Evolutionary conservation across 2,797 vertebrate genomes (phyloP).

Genomic region (Tapera naevia): DNA sequence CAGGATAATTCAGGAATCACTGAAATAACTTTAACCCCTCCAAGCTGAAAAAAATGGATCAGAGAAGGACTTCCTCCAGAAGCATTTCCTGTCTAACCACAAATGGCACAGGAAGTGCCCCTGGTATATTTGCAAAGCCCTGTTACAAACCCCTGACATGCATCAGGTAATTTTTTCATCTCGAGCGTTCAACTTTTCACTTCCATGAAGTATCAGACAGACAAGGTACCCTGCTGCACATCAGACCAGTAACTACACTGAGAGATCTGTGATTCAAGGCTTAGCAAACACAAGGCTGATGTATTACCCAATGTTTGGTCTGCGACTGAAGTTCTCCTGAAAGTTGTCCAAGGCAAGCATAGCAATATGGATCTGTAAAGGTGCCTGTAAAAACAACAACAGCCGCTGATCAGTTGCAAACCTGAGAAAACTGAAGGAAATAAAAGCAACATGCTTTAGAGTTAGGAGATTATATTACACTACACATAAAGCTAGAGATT

Average conservation of each 20-base stretch:
- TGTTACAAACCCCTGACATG: not conserved
- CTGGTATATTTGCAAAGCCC: not conserved
- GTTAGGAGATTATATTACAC: not conserved
- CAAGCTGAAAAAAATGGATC: not conserved
- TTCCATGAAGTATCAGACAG: not conserved
- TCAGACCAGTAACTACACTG: not conserved
- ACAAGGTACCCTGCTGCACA: not conserved
- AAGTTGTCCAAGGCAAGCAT: slow-evolving; percentile 92
- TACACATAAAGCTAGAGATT: not conserved
- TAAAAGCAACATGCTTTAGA: not conserved
- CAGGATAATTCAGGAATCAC: not conserved
- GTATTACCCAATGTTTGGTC: slow-evolving; percentile 89
- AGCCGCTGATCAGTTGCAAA: not conserved
- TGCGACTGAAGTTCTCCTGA: slow-evolving; percentile 85
- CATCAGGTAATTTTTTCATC: not conserved
- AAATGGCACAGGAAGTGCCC: not conserved
- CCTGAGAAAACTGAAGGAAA: not conserved
- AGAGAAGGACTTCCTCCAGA: not conserved
- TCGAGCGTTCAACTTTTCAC: not conserved
- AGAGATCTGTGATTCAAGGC: not conserved
- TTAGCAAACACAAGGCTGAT: not conserved
- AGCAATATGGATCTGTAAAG: slow-evolving; percentile 89
- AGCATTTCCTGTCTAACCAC: not conserved
- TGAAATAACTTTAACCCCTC: not conserved
- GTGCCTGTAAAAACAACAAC: slow-evolving; percentile 78